Base-by-base conservation (phyloP, 2,888 invertebrate species). In the Tribolium freemani region DNA sequence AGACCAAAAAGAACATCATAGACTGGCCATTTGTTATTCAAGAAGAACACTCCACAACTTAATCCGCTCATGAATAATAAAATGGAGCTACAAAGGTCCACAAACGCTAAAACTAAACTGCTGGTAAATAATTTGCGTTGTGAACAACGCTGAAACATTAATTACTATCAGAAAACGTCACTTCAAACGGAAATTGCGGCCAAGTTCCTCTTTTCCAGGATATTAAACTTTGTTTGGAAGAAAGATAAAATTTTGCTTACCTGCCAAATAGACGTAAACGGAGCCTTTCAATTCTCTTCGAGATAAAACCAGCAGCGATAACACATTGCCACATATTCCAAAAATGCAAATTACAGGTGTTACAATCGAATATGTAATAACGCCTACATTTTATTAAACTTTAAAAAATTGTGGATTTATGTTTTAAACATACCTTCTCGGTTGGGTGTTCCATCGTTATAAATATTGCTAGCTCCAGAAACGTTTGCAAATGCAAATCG, bases 181-280 rank as follows among this genome's bases (percentile, higher is more conserved):
- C 31, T n/a, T 44, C 13, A 50, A 21, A 48, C 26, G 48, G 60
- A 61, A 61, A 20, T 61, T 61, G 1, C 60, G 48, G 46, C 26
- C 60, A 38, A 60, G n/a, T 60, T 63, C 61, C 30, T 63, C 38
- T 38, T 61, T 30, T 5, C n/a, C 63, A 63, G 63, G 63, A 66
- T 66, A 66, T 66, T 66, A 56, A 50, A 54, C 26, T 54, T 45
- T 20, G 5, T 6, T 50, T 50, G 16, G 3, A 9, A 8, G 16
- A 46, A 38, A 60, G 9, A 21, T 48, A 46, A 60, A n/a, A 66
- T 16, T 10, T 44, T 61, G 11, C 73, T 75, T 77, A 86, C 86
- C 84, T 75, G 83, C 78, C 69, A 86, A 78, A 77, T 86, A 86
- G 44, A 84, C 84, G 71, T 83, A 86, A 44, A 83, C 81, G 20